Conservation (phyloP, 2,888 invertebrate genomes). For the Chrysolina haemoptera region DNA sequence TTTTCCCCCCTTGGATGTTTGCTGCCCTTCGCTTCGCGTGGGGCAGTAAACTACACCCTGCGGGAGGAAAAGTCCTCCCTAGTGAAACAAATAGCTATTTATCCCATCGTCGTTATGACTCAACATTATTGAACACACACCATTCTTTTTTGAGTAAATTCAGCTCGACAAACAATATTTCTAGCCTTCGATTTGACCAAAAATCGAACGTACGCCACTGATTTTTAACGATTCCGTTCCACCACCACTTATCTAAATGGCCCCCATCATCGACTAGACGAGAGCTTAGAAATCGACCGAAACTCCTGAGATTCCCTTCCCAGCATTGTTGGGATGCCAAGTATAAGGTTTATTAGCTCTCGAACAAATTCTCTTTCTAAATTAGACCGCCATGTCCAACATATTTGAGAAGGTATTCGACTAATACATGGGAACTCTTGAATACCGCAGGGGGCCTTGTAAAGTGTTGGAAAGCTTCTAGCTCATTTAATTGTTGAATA, state of each 20-base stretch:
- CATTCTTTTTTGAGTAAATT: too few species aligned
- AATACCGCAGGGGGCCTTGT: neutral
- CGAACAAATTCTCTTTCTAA: neutral
- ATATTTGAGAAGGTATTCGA: neutral
- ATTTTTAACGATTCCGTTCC: conserved; percentile 17
- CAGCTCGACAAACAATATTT: too few species aligned
- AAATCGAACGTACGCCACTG: conserved; percentile 15
- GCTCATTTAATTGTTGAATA: neutral
- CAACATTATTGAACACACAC: too few species aligned
- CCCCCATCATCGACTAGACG: conserved; percentile 47
- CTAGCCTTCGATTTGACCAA: neutral
- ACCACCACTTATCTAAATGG: conserved; percentile 58
- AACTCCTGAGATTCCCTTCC: conserved; percentile 9
- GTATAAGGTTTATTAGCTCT: conserved; percentile 11
- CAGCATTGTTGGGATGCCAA: conserved; percentile 24
- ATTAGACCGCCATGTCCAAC: neutral
- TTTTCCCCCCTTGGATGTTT: too few species aligned
- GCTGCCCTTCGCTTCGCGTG: too few species aligned
- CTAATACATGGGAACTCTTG: neutral
- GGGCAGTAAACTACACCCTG: too few species aligned
- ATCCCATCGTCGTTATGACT: too few species aligned
- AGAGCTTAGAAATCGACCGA: conserved; percentile 23
- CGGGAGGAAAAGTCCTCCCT: too few species aligned
- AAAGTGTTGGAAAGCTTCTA: neutral
- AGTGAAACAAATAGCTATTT: too few species aligned